Conservation (phyloP, 2,797 vertebrate genomes). For the Helicolenus hilgendorfi region DNA sequence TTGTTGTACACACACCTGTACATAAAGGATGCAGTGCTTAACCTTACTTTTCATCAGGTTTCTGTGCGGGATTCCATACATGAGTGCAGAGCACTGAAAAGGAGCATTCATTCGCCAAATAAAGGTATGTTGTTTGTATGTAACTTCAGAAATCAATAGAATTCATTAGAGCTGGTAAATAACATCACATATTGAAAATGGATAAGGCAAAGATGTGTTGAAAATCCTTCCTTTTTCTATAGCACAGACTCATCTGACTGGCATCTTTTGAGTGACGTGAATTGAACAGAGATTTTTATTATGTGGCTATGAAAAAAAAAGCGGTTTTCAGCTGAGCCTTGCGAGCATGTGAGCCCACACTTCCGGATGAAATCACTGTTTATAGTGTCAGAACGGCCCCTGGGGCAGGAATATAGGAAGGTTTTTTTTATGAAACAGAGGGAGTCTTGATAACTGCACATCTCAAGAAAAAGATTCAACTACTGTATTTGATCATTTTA, state of each 20-base stretch:
- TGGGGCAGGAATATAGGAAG: not conserved
- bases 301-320: constrained; percentile 7
- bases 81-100: constrained; percentile 13
- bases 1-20: not conserved
- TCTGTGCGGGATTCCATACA: not conserved
- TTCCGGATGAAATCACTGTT: constrained; percentile 45
- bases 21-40: not conserved
- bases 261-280: constrained; percentile 27
- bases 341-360: constrained; percentile 46
- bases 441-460: not conserved
- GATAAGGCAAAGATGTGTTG: not conserved
- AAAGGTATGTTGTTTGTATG: not conserved
- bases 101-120: not conserved
- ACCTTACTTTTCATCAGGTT: not conserved
- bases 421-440: not conserved
- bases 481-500: constrained; percentile 3
- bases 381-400: constrained; percentile 32
- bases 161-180: not conserved
- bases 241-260: not conserved
- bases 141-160: not conserved
- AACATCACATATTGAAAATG: not conserved
- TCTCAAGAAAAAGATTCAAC: not conserved
- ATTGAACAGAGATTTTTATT: constrained; percentile 36
- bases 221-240: not conserved
- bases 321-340: constrained; percentile 32